Conservation (phyloP, 2,888 invertebrate genomes). For the Diadegma fenestrale region DNA sequence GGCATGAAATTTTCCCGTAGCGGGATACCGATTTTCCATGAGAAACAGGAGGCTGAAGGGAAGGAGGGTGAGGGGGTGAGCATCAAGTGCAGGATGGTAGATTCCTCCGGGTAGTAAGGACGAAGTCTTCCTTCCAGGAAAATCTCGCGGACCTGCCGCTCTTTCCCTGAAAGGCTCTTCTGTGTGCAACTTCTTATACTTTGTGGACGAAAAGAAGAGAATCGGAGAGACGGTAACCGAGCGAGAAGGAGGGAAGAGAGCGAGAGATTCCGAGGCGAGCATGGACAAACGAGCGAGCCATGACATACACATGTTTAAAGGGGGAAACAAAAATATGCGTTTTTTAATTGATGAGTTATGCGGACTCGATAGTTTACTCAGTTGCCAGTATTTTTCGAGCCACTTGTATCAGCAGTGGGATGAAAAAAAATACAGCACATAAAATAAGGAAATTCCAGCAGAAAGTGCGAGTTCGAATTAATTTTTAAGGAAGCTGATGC, state of each 20-base stretch:
- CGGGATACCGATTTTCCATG: slow-evolving; percentile 41
- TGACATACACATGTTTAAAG: not conserved
- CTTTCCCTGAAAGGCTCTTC: slow-evolving; percentile 62
- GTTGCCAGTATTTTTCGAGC: not conserved
- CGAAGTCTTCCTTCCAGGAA: slow-evolving; percentile 55
- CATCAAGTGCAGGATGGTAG: slow-evolving; percentile 46
- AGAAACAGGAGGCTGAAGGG: slow-evolving; percentile 8
- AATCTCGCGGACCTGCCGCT: slow-evolving; percentile 61
- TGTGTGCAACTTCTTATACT: slow-evolving; percentile 46
- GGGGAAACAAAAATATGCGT: slow-evolving; percentile 45
- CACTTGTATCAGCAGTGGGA: not conserved
- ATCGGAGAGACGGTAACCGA: slow-evolving; percentile 10
- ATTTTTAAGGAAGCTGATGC: not conserved
- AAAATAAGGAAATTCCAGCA: not conserved
- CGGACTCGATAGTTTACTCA: not conserved
- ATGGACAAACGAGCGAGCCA: slow-evolving; percentile 44
- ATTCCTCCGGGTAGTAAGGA: slow-evolving; percentile 5
- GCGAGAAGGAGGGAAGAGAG: slow-evolving; percentile 27
- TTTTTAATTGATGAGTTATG: not conserved
- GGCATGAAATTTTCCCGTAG: slow-evolving; percentile 23
- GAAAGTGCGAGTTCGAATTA: not conserved
- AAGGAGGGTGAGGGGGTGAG: slow-evolving; percentile 7
- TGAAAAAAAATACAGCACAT: not conserved
- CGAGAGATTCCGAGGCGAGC: slow-evolving; percentile 18
- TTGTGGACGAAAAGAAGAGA: slow-evolving; percentile 38